phyloP scores from a whole-genome alignment of 2,888 invertebrate genomes.

The Lapara coniferarum region DNA sequence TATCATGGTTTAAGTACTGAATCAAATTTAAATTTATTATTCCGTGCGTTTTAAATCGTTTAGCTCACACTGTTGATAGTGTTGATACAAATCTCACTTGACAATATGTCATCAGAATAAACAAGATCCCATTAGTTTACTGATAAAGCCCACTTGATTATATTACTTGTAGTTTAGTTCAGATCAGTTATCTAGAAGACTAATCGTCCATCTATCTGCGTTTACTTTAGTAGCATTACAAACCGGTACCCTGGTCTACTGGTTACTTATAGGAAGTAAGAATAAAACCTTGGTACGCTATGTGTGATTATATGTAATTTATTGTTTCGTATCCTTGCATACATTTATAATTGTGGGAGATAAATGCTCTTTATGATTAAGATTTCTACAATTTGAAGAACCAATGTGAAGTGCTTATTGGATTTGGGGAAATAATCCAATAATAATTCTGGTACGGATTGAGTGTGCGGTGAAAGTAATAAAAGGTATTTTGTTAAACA shows the following conservation, averaged over 20 bases:
- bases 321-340: constrained; percentile 41
- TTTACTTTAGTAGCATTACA: constrained; percentile 51
- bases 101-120: constrained; percentile 41
- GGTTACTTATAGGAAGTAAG: constrained; percentile 60
- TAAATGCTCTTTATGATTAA: neutral
- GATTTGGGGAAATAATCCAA: no score
- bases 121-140: constrained; percentile 39
- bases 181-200: constrained; percentile 65
- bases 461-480: no score
- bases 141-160: constrained; percentile 43
- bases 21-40: neutral
- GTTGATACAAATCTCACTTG: constrained; percentile 34
- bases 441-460: no score
- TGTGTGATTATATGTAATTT: constrained; percentile 62
- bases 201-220: constrained; percentile 63
- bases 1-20: no score
- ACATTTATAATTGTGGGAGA: constrained; percentile 3
- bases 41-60: neutral
- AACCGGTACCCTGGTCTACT: constrained; percentile 54
- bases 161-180: constrained; percentile 44
- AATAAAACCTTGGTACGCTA: constrained; percentile 58
- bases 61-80: constrained; percentile 14
- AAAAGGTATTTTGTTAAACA: no score
- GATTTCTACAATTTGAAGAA: neutral
- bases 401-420: no score